These are phyloP conservation scores for Rafetus swinhoei DNA, from an alignment of 2,113 vertebrate genomes.

Conservation along the genomic window DNA sequence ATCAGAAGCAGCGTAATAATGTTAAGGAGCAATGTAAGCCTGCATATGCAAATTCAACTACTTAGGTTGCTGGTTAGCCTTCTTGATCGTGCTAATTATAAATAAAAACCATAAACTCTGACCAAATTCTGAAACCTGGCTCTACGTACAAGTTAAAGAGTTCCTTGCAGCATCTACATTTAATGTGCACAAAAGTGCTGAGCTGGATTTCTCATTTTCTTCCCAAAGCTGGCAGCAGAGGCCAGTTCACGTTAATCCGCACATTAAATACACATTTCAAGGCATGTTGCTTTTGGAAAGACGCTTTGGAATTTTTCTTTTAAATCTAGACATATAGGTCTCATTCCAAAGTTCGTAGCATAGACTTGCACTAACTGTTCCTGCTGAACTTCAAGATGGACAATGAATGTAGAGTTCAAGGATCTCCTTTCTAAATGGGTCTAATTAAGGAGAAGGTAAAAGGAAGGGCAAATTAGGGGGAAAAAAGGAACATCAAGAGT, in stretches of 20 bases:
- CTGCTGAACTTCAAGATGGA: neutral
- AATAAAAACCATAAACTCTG: constrained; percentile 4
- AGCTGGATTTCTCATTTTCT: constrained; percentile 64
- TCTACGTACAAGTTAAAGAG: accelerated
- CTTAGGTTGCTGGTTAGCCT: neutral
- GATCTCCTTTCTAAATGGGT: constrained; percentile 50
- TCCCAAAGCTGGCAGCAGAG: constrained; percentile 43
- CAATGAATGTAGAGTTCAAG: neutral
- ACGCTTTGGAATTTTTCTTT: constrained; percentile 45
- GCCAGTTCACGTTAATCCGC: constrained; percentile 56
- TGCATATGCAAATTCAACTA: constrained; percentile 7
- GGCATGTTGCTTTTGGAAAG: constrained; percentile 66
- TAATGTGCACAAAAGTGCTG: constrained; percentile 56
- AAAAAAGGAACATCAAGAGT: constrained; percentile 30
- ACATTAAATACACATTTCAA: constrained; percentile 52
- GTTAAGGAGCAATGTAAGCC: neutral
- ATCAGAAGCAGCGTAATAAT: neutral
- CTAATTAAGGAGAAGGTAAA: constrained; percentile 64
- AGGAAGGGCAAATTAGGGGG: constrained; percentile 62
- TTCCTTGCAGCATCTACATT: constrained; percentile 29
- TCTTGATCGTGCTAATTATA: neutral
- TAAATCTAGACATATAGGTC: neutral
- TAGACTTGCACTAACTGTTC: neutral
- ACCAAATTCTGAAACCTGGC: neutral
- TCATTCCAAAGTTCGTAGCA: constrained; percentile 41